Conservation (phyloP, 2,888 invertebrate genomes). For the Ryuthela nishihirai region DNA sequence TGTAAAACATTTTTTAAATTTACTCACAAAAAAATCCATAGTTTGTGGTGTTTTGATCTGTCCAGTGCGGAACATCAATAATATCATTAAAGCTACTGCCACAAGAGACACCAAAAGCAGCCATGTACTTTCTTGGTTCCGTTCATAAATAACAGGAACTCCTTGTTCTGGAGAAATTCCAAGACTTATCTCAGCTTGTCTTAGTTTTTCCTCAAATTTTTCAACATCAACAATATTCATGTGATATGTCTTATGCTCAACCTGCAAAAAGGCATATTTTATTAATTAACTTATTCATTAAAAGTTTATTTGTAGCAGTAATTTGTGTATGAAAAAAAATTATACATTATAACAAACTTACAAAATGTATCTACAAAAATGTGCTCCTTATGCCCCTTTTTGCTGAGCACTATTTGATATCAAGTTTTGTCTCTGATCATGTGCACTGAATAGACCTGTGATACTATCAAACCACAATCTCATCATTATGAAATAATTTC, state of each 20-base stretch:
- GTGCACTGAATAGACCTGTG: too few relatives aligned
- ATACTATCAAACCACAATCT: too few relatives aligned
- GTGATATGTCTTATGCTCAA: conserved; percentile 65
- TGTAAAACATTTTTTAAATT: not conserved
- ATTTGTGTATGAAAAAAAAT: too few relatives aligned
- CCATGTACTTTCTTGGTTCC: conserved; percentile 69
- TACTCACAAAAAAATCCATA: conserved; percentile 75
- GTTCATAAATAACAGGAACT: conserved; percentile 77
- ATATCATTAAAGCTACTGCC: conserved; percentile 53
- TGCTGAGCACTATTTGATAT: too few relatives aligned
- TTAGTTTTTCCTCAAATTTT: conserved; percentile 83
- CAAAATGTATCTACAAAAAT: too few relatives aligned
- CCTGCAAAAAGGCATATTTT: conserved; percentile 50
- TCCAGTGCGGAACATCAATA: conserved; percentile 38
- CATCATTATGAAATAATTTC: too few relatives aligned
- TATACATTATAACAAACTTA: too few relatives aligned
- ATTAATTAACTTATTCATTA: not conserved
- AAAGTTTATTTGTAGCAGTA: too few relatives aligned
- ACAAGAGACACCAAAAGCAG: conserved; percentile 66
- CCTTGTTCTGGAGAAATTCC: conserved; percentile 72
- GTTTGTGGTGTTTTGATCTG: conserved; percentile 58
- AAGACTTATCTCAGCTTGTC: conserved; percentile 74
- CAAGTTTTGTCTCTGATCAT: too few relatives aligned
- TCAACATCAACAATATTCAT: conserved; percentile 81
- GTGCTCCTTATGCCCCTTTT: too few relatives aligned